A percentile compares a stretch with the other conserved stretches of the same genome.
These are phyloP conservation scores for Numenius arquata DNA, from an alignment of 2,113 vertebrate species.

Conservation along the genomic window DNA sequence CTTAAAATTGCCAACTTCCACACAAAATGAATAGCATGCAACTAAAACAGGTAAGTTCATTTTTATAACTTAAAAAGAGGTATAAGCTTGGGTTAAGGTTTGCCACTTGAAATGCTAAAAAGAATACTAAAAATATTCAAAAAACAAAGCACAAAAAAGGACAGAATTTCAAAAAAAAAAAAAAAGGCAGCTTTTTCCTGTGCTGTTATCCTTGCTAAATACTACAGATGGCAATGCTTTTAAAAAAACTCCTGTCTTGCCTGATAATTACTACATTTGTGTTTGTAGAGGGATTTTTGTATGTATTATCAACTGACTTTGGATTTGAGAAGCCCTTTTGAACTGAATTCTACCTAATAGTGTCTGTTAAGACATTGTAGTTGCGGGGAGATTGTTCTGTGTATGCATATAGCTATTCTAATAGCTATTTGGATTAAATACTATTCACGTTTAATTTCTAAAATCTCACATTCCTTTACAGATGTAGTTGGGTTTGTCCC, in stretches of 20 bases:
- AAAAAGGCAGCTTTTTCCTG: background rate
- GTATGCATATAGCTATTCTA: background rate
- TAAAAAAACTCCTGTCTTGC: background rate
- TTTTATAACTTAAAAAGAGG: background rate
- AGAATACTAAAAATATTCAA: background rate
- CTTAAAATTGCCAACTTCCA: background rate
- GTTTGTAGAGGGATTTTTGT: background rate
- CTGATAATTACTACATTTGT: background rate
- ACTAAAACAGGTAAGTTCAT: conserved; percentile 10
- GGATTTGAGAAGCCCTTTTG: background rate
- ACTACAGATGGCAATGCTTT: background rate
- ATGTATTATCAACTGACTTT: background rate
- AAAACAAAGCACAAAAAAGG: background rate
- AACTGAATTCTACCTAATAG: background rate
- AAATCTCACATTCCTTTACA: background rate
- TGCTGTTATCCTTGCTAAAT: background rate
- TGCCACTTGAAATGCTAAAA: background rate
- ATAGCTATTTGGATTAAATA: background rate
- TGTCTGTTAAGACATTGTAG: background rate
- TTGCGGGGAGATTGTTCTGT: background rate
- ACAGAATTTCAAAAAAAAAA: background rate
- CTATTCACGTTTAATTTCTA: background rate
- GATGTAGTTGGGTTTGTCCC: background rate
- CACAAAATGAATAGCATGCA: background rate
- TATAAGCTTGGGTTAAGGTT: background rate